Base-by-base conservation (phyloP, 2,888 invertebrate species). In the Ryuthela nishihirai region DNA sequence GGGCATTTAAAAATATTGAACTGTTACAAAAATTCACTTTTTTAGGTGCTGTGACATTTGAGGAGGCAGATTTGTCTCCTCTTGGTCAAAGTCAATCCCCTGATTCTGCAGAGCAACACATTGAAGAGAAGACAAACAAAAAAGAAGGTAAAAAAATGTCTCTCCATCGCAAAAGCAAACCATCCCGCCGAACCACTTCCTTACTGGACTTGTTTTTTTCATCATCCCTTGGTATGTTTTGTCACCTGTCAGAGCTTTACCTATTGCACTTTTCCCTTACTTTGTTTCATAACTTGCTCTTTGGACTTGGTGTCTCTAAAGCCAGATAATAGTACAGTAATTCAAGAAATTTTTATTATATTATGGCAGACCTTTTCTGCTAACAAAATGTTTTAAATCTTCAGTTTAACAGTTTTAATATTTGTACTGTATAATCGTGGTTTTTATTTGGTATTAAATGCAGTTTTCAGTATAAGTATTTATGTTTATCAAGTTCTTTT, bases 141-240 rank as follows among this genome's bases (percentile, higher is more conserved):
- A 67, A 65, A 66, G 67, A 84, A 77, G 80, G 80, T 78, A 80
- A 80, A 76, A 68, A 72, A 65, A 69, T 70, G 65, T 67, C 70
- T 48, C 54, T 60, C 23, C 63, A 63, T 62, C 68, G 68, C 64
- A 67, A 70, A 72, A 72, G 73, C 76, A 87, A 87, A 81, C 83
- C 87, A 75, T 89, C 89, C 76, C 87, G 90, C 78, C 86, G 91
- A 80, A 89, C 91, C 76, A 90, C 90, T 77, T 92, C 91, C 78
- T 85, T 92, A 77, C 83, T 92, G 78, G 91, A 92, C 83, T 84
- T 92, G 80, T 92, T 92, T 82, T 89, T 90, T 81, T 88, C 90
- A 79, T 90, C 88, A 81, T 89, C 90, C 80, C 90, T 89, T 84
- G 90, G 88, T 83, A 90, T 81, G 62, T 56, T 60, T 49, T 45